Evolutionary conservation across 1,140 invertebrate species (phyloP), one percentile per base, ranked within the genome.

Genomic region (Cephus cinctus): DNA sequence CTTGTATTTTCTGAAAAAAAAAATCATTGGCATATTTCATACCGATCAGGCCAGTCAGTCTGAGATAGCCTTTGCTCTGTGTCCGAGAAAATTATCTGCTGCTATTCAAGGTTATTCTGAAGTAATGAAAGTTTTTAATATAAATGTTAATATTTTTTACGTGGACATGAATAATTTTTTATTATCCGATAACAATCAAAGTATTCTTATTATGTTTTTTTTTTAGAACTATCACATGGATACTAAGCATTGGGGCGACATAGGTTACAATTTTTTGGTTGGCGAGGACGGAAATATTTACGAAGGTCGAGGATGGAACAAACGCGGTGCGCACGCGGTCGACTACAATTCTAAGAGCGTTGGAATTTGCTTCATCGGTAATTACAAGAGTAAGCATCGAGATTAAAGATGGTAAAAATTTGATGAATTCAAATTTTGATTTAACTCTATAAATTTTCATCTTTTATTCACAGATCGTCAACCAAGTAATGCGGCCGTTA

Each of bases 221-320:
- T 60, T 36, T 27, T 60, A 81, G 67, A 67, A 74, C 38, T 73
- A 69, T 32, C 79, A 81, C 44, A 80, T 79, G 50, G 51, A 79
- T 15, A 34, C 18, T 0, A 68, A 64, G 31, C 35, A 67, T 0
- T 81, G 78, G 78, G 31, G 18, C 6, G 80, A 81, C 47, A 80
- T 81, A 32, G 79, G 73, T 1, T 76, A 76, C 23, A 82, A 75
- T 51, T 83, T 83, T 52, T 6, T 74, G 4, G 51, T 83, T 1
- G 77, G 80, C 6, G 80, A 78, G 16, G 79, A 80, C 44, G 81
- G 81, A 2, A 77, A 76, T 20, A 60, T 80, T n/a, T 83, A 81
- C 49, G 80, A 81, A 57, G 82, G 77, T 0, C 69, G 81, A 14
- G 82, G 81, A 1, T 83, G 81, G 81, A 65, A 64, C 14, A 65